Conservation (phyloP, 2,113 vertebrate species). For the Pimephales promelas region DNA sequence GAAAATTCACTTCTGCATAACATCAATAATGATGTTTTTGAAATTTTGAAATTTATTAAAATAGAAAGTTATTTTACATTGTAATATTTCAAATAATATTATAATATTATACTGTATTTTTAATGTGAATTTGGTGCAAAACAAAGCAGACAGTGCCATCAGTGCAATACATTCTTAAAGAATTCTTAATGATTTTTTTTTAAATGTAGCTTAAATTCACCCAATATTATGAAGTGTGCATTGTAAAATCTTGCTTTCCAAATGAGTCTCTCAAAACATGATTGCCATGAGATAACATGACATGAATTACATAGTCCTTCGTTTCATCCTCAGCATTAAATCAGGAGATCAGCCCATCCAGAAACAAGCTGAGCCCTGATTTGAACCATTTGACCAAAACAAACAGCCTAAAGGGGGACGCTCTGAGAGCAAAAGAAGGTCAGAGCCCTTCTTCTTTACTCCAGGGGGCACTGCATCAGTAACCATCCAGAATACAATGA, state of each 20-base stretch:
- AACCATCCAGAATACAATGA: background rate
- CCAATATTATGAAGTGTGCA: background rate
- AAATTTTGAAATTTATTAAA: no score
- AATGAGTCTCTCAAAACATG: background rate
- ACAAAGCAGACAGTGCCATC: background rate
- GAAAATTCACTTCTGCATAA: no score
- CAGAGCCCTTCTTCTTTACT: slow-evolving; percentile 17
- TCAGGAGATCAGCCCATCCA: background rate
- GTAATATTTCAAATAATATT: no score
- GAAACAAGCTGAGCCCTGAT: slow-evolving; percentile 30
- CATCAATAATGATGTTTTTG: no score
- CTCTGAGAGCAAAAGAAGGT: slow-evolving; percentile 20
- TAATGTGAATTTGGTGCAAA: background rate
- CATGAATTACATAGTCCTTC: background rate
- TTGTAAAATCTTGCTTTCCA: background rate
- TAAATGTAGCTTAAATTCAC: background rate
- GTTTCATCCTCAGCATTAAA: background rate
- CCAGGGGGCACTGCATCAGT: slow-evolving; percentile 2
- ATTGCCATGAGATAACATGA: background rate
- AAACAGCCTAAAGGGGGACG: slow-evolving; percentile 25
- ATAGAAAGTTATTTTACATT: no score
- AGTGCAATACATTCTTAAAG: background rate
- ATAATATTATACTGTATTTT: no score
- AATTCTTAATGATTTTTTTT: background rate
- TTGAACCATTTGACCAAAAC: slow-evolving; percentile 34